Evolutionary conservation across 1,140 invertebrate species (phyloP).

Genomic region (Magallana gigas): DNA sequence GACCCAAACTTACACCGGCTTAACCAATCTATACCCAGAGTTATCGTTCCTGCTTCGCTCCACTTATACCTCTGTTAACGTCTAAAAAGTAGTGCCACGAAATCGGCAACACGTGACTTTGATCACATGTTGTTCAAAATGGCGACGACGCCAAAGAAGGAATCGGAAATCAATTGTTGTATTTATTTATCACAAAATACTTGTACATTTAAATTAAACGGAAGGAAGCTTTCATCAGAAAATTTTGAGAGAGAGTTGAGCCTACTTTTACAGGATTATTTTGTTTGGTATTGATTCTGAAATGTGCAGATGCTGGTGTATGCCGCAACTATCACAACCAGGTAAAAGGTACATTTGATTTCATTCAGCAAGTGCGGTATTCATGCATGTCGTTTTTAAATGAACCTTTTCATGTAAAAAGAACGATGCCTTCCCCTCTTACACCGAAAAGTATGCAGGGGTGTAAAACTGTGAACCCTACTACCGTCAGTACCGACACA

Average conservation of each 20-base stretch:
- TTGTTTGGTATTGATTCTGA: neutral
- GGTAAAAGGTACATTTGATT: constrained; percentile 3
- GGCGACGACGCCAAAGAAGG: constrained; percentile 24
- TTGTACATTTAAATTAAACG: neutral
- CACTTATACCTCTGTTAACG: too few species aligned
- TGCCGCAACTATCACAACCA: constrained; percentile 1
- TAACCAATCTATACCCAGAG: too few species aligned
- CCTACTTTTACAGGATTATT: neutral
- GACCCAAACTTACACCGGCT: too few species aligned
- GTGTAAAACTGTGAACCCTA: constrained; percentile 1
- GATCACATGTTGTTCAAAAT: neutral
- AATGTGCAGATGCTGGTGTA: neutral
- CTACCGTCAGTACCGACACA: neutral
- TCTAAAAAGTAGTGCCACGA: too few species aligned
- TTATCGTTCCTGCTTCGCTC: too few species aligned
- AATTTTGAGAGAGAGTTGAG: neutral
- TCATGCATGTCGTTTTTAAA: constrained; percentile 16
- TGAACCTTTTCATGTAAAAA: constrained; percentile 11
- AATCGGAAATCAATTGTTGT: neutral
- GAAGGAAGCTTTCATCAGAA: neutral
- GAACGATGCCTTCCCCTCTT: constrained; percentile 5
- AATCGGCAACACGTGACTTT: neutral
- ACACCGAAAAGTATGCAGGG: constrained; percentile 13
- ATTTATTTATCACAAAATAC: constrained; percentile 9
- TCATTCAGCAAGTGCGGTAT: neutral